Conservation (phyloP, 2,113 vertebrate genomes). For the Oophaga pumilio region DNA sequence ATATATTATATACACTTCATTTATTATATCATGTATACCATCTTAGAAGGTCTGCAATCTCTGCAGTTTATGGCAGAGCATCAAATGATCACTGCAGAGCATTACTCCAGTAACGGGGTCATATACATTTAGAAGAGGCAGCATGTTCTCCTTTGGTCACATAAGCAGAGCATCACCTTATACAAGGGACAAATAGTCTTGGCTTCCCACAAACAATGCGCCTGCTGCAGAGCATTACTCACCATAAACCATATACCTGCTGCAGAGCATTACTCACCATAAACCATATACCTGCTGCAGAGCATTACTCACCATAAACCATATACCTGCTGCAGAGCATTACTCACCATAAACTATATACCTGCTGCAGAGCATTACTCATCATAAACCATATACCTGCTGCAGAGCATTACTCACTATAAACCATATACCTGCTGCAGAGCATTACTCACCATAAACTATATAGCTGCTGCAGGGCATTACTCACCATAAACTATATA, state of each 20-base stretch:
- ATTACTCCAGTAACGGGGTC: neutral
- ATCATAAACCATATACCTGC: no score
- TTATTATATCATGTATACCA: neutral
- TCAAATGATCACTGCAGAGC: neutral
- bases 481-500: neutral
- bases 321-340: neutral
- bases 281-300: neutral
- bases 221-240: neutral
- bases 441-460: neutral
- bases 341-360: neutral
- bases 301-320: neutral
- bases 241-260: neutral
- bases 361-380: slow-evolving; percentile 5
- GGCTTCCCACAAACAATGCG: neutral
- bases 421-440: neutral
- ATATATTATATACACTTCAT: neutral
- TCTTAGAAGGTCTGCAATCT: neutral
- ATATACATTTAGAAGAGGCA: no score
- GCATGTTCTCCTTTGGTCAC: no score
- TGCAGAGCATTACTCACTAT: neutral
- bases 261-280: neutral
- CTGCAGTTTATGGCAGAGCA: neutral
- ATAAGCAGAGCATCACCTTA: neutral
- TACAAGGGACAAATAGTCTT: neutral
- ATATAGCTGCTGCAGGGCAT: neutral